Conservation (phyloP, 2,888 invertebrate species). For the Anagyrus pseudococci region DNA sequence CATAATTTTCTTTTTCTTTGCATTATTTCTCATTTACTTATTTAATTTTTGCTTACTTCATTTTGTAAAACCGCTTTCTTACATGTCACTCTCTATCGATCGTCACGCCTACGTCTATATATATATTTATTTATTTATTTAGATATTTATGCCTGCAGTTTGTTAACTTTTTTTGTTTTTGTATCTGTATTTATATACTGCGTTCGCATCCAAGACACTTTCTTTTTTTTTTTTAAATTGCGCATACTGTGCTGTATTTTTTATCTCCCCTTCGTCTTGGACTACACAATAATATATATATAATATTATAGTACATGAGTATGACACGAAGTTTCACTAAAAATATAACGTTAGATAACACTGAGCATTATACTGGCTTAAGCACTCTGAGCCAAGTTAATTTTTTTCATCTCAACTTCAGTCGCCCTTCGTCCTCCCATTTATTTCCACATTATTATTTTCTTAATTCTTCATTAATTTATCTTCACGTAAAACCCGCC, state of each 20-base stretch:
- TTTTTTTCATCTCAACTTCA: slow-evolving; percentile 23
- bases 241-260: slow-evolving; percentile 41
- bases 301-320: slow-evolving; percentile 56
- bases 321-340: slow-evolving; percentile 58
- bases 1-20: slow-evolving; percentile 17
- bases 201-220: slow-evolving; percentile 37
- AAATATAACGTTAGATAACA: slow-evolving; percentile 57
- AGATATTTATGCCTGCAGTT: slow-evolving; percentile 1
- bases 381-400: slow-evolving; percentile 47
- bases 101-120: neutral
- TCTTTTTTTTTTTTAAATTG: neutral
- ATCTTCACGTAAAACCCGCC: slow-evolving; percentile 52
- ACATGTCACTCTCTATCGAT: neutral
- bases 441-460: too few relatives aligned
- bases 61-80: slow-evolving; percentile 17
- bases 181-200: slow-evolving; percentile 13
- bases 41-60: neutral
- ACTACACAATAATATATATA: slow-evolving; percentile 37
- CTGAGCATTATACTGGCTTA: slow-evolving; percentile 56
- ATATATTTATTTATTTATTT: too few relatives aligned
- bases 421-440: slow-evolving; percentile 22
- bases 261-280: slow-evolving; percentile 25
- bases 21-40: slow-evolving; percentile 4
- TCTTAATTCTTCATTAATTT: slow-evolving; percentile 28
- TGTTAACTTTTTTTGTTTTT: slow-evolving; percentile 9